Evolutionary conservation across 2,113 vertebrate genomes (phyloP).

Genomic region (Oncorhynchus tshawytscha): DNA sequence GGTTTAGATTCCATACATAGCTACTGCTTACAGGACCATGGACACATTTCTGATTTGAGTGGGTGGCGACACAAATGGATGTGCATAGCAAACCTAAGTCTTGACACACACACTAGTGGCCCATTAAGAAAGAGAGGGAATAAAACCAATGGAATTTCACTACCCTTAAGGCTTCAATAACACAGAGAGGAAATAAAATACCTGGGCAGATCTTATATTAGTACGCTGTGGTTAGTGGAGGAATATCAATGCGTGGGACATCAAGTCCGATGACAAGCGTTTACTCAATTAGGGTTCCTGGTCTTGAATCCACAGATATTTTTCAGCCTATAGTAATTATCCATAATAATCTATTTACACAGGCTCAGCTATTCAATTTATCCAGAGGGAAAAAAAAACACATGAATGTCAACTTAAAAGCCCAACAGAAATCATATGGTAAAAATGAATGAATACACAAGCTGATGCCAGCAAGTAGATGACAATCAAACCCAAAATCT

Average conservation of each 20-base stretch:
- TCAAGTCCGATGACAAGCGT: conserved; percentile 47
- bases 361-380: conserved; percentile 28
- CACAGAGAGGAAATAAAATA: conserved; percentile 9
- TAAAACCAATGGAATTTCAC: neutral
- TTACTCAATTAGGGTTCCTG: conserved; percentile 44
- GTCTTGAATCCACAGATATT: conserved; percentile 27
- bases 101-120: neutral
- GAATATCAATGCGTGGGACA: conserved; percentile 35
- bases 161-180: conserved; percentile 11
- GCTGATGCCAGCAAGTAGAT: conserved; percentile 31
- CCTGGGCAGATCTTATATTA: conserved; percentile 25
- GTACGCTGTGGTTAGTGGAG: conserved; percentile 34
- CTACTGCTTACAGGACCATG: neutral
- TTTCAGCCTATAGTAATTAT: conserved; percentile 40
- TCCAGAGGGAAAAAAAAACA: conserved; percentile 23
- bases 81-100: neutral
- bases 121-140: neutral
- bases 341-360: conserved; percentile 43
- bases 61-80: neutral
- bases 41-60: neutral
- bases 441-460: conserved; percentile 37
- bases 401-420: conserved; percentile 46
- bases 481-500: neutral
- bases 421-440: conserved; percentile 30
- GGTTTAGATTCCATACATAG: neutral